Percentiles rank a stretch among this genome's conserved stretches.
Evolutionary conservation across 2,888 invertebrate genomes (phyloP).

Genomic region (Eulithis prunata): DNA sequence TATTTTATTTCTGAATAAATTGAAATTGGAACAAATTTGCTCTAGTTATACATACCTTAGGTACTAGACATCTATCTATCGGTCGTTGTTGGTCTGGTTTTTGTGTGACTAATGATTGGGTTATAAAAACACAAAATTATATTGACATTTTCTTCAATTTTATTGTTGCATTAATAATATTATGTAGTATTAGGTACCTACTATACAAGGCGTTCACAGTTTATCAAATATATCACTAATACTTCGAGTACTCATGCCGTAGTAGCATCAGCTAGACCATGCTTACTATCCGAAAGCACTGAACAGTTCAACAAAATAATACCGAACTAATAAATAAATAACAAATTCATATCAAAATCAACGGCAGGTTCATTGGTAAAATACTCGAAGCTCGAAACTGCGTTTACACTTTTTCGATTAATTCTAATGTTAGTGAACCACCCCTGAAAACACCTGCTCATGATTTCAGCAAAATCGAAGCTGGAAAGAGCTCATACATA

Average conservation of each 20-base stretch:
- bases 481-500: background rate
- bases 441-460: background rate
- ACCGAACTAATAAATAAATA: slow-evolving; percentile 37
- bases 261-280: slow-evolving; percentile 27
- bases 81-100: too few species aligned
- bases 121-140: too few species aligned
- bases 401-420: slow-evolving; percentile 24
- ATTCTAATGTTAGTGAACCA: slow-evolving; percentile 23
- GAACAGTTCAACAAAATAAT: slow-evolving; percentile 31
- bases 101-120: too few species aligned
- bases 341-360: slow-evolving; percentile 44
- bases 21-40: too few species aligned
- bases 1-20: too few species aligned
- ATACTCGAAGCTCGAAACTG: slow-evolving; percentile 27
- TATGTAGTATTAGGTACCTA: slow-evolving; percentile 57
- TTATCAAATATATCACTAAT: slow-evolving; percentile 53
- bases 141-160: background rate
- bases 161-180: background rate
- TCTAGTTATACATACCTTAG: too few species aligned
- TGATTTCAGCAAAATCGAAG: slow-evolving; percentile 2
- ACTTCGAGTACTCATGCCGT: slow-evolving; percentile 28
- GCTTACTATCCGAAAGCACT: slow-evolving; percentile 15
- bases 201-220: slow-evolving; percentile 61
- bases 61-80: too few species aligned
- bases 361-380: slow-evolving; percentile 20